phyloP scores from a whole-genome alignment of 2,888 invertebrate species.

The Hydropsyche betteni region DNA sequence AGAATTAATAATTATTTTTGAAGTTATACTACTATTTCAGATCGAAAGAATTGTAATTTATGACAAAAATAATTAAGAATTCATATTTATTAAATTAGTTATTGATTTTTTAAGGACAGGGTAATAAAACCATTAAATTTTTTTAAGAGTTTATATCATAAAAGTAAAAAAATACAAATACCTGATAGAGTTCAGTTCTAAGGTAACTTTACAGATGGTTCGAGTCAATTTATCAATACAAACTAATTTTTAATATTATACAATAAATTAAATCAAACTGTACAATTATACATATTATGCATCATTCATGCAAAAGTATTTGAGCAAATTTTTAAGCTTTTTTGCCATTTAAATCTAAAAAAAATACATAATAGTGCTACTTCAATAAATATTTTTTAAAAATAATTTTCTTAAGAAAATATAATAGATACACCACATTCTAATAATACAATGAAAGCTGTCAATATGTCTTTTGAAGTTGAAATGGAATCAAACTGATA shows the following conservation, averaged over 20 bases:
- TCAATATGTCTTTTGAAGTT: too few relatives aligned
- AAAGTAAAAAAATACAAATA: conserved; percentile 8
- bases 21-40: too few relatives aligned
- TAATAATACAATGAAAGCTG: too few relatives aligned
- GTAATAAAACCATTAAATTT: background rate
- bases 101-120: too few relatives aligned
- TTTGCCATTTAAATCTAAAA: background rate
- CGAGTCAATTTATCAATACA: conserved; percentile 3
- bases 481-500: too few relatives aligned
- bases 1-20: too few relatives aligned
- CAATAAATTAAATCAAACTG: conserved; percentile 34
- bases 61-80: too few relatives aligned
- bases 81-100: too few relatives aligned
- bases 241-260: conserved; percentile 16
- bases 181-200: background rate
- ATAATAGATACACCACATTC: too few relatives aligned
- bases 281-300: conserved; percentile 9
- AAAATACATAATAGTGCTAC: conserved; percentile 4
- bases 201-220: conserved; percentile 25
- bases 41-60: too few relatives aligned
- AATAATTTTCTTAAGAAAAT: too few relatives aligned
- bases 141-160: conserved; percentile 16
- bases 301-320: background rate
- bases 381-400: conserved; percentile 15
- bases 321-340: conserved; percentile 11